Evolutionary conservation across 1,140 invertebrate species (phyloP), one percentile per base, ranked within the genome.

Genomic region (Mya arenaria): DNA sequence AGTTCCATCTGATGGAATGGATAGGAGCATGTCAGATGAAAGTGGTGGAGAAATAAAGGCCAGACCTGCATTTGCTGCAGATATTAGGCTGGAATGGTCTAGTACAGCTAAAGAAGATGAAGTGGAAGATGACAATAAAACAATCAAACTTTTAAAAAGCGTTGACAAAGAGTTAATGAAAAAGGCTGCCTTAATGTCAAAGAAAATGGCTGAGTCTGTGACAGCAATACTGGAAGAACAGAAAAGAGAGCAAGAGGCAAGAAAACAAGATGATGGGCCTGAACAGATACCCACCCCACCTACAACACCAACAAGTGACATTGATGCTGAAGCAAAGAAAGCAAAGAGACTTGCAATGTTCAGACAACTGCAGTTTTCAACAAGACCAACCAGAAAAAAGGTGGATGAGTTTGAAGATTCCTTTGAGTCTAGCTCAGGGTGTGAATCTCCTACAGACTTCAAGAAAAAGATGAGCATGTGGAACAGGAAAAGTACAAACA

Each of bases 121-220:
- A 17, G 8, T 65, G 17, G 36, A 65, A 34, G 52, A 28, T 5
- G 15, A 25, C 4, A 30, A 6, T 17, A 36, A 30, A 55, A 44
- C 48, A 28, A 0, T 19, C 56, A 41, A 25, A 41, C 23, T 5
- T 8, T 81, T 72, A 65, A 68, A 66, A n/a, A 41, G 73, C 15
- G 41, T 81, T 32, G 68, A 81, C 48, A 63, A 8, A 81, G 28
- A 65, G 48, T 32, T 81, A 25, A 63, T 81, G 55, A 72, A 73
- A 39, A 72, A 72, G 36, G 79, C 79, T 1, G 79, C 79, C 28
- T n/a, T 81, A 15, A 81, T 81, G 79, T 62, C 79, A 23, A 48
- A 72, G 56, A 72, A 63, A 52, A 72, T 81, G 66, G 79, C 79
- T 34, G 37, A 52, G 36, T 65, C 52, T 28, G 44, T 72, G n/a